Evolutionary conservation across 1,140 invertebrate genomes (phyloP).

Genomic region (Heterodera schachtii): DNA sequence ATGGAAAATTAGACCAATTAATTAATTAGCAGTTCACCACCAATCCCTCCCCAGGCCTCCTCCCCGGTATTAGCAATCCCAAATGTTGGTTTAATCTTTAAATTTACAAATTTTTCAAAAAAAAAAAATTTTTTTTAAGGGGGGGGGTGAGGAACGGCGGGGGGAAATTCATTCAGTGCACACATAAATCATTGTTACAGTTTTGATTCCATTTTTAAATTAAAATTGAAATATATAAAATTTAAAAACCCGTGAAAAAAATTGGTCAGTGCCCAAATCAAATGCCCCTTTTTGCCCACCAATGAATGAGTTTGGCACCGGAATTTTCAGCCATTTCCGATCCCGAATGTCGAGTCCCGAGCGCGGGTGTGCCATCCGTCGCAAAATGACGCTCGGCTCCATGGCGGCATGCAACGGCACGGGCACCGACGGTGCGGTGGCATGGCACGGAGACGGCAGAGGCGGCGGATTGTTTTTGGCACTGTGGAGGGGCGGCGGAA

Average conservation of each 20-base stretch:
- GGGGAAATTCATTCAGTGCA: too few relatives aligned
- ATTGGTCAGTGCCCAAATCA: not conserved
- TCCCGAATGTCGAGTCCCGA: constrained; percentile 94
- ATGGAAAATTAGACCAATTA: too few relatives aligned
- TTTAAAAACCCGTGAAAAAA: not conserved
- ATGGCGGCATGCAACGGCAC: constrained; percentile 27
- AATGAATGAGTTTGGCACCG: constrained; percentile 96
- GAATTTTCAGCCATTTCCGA: constrained; percentile 98
- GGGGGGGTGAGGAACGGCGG: too few relatives aligned
- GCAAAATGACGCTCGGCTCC: constrained; percentile 65
- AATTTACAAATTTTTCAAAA: too few relatives aligned
- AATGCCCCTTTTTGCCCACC: constrained; percentile 62
- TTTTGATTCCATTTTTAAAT: too few relatives aligned
- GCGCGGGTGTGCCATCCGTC: constrained; percentile 83
- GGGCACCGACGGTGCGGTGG: constrained; percentile 7
- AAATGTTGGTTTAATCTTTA: too few relatives aligned
- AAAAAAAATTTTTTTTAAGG: too few relatives aligned
- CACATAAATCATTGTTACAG: too few relatives aligned
- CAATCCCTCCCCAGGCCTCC: too few relatives aligned
- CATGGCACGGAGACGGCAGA: not conserved
- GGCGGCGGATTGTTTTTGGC: not conserved
- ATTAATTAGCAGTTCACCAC: too few relatives aligned
- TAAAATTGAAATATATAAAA: constrained; percentile 30
- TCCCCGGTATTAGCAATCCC: too few relatives aligned
- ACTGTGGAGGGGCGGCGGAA: too few relatives aligned